Conservation (phyloP, 1,140 invertebrate genomes). For the Gonatopus flavifemur region DNA sequence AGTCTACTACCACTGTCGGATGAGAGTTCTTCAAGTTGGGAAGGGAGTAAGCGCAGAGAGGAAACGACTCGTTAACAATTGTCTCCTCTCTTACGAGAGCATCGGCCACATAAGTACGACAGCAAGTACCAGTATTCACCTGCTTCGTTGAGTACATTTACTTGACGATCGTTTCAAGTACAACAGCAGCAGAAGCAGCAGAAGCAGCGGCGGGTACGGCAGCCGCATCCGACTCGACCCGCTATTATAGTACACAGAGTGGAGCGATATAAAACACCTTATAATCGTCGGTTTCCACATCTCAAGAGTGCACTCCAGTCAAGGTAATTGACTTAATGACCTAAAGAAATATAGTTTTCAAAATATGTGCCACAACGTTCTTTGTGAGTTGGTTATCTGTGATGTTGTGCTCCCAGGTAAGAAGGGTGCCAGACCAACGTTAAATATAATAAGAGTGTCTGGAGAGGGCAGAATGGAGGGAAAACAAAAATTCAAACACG, state of each 20-base stretch:
- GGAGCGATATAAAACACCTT: slow-evolving; percentile 27
- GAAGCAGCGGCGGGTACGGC: slow-evolving; percentile 2
- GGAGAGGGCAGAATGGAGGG: too few species aligned
- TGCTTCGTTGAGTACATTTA: too few species aligned
- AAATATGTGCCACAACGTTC: slow-evolving; percentile 25
- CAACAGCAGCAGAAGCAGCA: too few species aligned
- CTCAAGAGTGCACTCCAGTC: slow-evolving; percentile 7
- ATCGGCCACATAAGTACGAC: background rate
- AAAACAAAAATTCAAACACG: too few species aligned
- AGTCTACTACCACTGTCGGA: too few species aligned
- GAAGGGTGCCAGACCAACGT: too few species aligned
- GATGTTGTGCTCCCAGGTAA: too few species aligned
- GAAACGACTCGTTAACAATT: slow-evolving; percentile 21
- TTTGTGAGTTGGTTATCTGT: too few species aligned
- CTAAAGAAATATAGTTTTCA: slow-evolving; percentile 28
- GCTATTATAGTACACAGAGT: slow-evolving; percentile 4
- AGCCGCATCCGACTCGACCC: slow-evolving; percentile 4
- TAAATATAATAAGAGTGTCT: too few species aligned
- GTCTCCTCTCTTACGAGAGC: slow-evolving; percentile 4
- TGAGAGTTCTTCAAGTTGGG: too few species aligned
- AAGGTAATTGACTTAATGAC: slow-evolving; percentile 34
- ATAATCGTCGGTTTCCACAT: slow-evolving; percentile 28
- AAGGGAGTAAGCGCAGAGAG: background rate
- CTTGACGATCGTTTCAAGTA: too few species aligned
- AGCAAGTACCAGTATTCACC: background rate